Conservation (phyloP, 2,797 vertebrate species). For the Emydoidea blandingii region DNA sequence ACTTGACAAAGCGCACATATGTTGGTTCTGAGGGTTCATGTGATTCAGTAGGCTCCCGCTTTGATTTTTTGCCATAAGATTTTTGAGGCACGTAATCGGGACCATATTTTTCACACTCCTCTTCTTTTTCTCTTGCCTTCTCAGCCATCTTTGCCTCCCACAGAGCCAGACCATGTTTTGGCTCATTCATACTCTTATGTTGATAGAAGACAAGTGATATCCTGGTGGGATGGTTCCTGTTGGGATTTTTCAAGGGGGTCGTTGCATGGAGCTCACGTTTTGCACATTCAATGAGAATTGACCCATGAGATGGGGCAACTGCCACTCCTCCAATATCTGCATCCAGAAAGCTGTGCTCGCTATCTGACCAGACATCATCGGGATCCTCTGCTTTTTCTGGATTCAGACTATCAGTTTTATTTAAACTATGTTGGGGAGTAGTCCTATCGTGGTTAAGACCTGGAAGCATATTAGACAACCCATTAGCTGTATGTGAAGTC, state of each 20-base stretch:
- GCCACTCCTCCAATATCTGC: slow-evolving; percentile 97
- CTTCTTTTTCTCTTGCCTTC: slow-evolving; percentile 96
- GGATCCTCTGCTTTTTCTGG: slow-evolving; percentile 84
- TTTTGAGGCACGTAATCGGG: slow-evolving; percentile 92
- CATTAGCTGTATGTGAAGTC: slow-evolving; percentile 79
- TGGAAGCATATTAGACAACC: slow-evolving; percentile 81
- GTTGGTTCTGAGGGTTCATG: slow-evolving; percentile 88
- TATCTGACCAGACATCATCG: slow-evolving; percentile 97
- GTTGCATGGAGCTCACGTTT: slow-evolving; percentile 98
- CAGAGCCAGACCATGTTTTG: slow-evolving; percentile 94
- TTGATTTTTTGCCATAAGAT: slow-evolving; percentile 87
- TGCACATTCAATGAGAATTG: slow-evolving; percentile 98
- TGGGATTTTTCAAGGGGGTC: slow-evolving; percentile 93
- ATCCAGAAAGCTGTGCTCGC: slow-evolving; percentile 98
- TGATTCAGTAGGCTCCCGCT: slow-evolving; percentile 89
- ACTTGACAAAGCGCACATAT: slow-evolving; percentile 92
- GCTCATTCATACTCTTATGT: slow-evolving; percentile 98
- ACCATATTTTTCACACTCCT: slow-evolving; percentile 92
- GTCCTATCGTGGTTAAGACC: slow-evolving; percentile 82
- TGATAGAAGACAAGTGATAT: slow-evolving; percentile 99
- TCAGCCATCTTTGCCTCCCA: slow-evolving; percentile 99
- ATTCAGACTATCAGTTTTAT: slow-evolving; percentile 77
- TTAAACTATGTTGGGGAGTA: slow-evolving; percentile 79
- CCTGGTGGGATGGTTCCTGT: slow-evolving; percentile 93
- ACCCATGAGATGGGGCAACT: slow-evolving; percentile 96